Conservation (phyloP, 2,888 invertebrate genomes). For the Heliconius erato region DNA sequence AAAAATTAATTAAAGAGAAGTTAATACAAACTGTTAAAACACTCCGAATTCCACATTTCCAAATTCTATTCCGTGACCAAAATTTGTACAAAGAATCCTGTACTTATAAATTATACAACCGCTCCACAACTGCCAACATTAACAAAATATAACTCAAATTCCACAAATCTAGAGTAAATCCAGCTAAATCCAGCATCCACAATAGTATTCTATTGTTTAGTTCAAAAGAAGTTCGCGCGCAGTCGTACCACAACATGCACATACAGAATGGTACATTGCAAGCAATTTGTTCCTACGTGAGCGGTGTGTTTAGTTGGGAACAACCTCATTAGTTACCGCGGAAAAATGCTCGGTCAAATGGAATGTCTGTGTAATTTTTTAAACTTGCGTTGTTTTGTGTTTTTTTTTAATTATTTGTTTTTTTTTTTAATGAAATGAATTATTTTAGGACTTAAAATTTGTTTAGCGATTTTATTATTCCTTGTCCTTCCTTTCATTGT, state of each 20-base stretch:
- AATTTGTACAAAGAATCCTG: too few relatives aligned
- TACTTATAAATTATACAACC: not conserved
- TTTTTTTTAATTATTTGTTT: not conserved
- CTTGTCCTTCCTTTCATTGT: too few relatives aligned
- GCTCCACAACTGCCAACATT: not conserved
- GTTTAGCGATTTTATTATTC: too few relatives aligned
- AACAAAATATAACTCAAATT: not conserved
- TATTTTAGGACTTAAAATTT: not conserved
- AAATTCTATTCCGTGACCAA: too few relatives aligned
- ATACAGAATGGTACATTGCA: slow-evolving; percentile 50
- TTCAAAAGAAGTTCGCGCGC: slow-evolving; percentile 48
- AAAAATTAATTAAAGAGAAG: too few relatives aligned
- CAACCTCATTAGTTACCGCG: slow-evolving; percentile 52
- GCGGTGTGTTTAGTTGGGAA: slow-evolving; percentile 45
- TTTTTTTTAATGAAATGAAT: too few relatives aligned
- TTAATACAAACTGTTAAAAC: too few relatives aligned
- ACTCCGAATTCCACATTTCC: too few relatives aligned
- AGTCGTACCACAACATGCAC: slow-evolving; percentile 43
- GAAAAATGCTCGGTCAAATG: slow-evolving; percentile 50
- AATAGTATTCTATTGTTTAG: slow-evolving; percentile 45
- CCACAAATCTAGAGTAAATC: slow-evolving; percentile 32
- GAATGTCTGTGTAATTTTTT: slow-evolving; percentile 37
- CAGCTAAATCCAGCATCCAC: slow-evolving; percentile 35
- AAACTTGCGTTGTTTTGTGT: slow-evolving; percentile 26
- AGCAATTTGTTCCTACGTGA: slow-evolving; percentile 52